Percentiles rank a stretch among this genome's conserved stretches.
phyloP scores from a whole-genome alignment of 2,888 invertebrate species.

The Campoplex nolae region DNA sequence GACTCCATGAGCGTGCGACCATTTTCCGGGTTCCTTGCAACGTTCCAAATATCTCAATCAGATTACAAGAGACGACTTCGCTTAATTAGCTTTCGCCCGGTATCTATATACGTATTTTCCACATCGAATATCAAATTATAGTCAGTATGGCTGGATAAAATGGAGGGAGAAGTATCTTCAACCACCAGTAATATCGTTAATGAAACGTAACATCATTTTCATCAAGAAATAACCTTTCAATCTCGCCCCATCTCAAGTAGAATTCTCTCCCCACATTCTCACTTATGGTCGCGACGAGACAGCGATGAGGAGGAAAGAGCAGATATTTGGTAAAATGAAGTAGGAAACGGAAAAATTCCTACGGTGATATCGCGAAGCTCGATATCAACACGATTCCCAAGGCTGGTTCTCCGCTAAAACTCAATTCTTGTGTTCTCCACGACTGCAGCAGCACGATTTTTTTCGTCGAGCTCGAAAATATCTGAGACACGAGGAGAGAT shows the following conservation, averaged over 20 bases:
- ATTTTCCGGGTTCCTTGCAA: neutral
- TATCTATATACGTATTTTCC: neutral
- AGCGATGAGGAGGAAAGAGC: neutral
- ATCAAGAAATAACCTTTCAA: neutral
- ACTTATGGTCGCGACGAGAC: neutral
- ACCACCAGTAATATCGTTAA: constrained; percentile 1
- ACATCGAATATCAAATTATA: neutral
- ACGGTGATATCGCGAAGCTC: neutral
- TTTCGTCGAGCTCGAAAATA: constrained; percentile 11
- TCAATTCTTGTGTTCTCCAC: constrained; percentile 30
- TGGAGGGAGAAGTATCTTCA: neutral
- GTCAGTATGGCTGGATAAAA: neutral
- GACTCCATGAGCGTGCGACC: neutral
- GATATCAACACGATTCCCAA: neutral
- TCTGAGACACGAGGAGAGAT: constrained; percentile 35
- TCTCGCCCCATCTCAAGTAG: neutral
- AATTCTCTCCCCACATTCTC: neutral
- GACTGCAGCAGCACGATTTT: constrained; percentile 15
- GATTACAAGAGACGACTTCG: constrained; percentile 33
- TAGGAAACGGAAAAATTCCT: constrained; percentile 9
- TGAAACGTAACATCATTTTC: neutral
- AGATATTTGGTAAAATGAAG: constrained; percentile 13
- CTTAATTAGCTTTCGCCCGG: constrained; percentile 48
- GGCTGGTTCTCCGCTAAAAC: neutral
- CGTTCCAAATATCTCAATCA: constrained; percentile 5